A percentile compares a stretch with the other conserved stretches of the same genome.
phyloP scores from a whole-genome alignment of 2,888 invertebrate species.

The Drosophila mercatorum region DNA sequence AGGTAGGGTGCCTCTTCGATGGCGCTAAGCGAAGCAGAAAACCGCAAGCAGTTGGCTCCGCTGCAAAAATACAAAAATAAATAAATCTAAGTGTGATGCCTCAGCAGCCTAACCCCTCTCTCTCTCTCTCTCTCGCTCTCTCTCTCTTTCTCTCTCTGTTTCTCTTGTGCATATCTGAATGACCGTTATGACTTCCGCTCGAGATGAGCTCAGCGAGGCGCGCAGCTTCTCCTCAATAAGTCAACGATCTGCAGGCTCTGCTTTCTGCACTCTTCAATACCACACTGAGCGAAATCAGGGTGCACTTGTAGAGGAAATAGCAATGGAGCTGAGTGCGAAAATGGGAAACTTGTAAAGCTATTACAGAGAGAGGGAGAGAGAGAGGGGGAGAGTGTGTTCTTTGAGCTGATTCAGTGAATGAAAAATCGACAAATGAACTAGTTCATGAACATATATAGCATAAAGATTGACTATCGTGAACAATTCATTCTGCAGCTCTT shows the following conservation, averaged over 20 bases:
- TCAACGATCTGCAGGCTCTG: constrained; percentile 53
- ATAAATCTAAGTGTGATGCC: constrained; percentile 39
- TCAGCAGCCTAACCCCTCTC: neutral
- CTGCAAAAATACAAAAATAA: constrained; percentile 14
- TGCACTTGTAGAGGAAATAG: neutral
- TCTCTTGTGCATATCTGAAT: constrained; percentile 15
- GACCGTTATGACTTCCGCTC: constrained; percentile 76
- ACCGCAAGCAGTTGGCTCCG: constrained; percentile 19
- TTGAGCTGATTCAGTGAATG: too few relatives aligned
- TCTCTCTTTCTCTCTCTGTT: neutral
- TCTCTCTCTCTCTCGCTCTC: neutral
- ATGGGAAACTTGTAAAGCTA: too few relatives aligned
- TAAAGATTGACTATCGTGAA: too few relatives aligned
- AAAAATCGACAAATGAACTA: too few relatives aligned
- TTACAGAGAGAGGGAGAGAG: too few relatives aligned
- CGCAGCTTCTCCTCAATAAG: constrained; percentile 30
- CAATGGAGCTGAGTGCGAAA: neutral
- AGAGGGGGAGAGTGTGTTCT: too few relatives aligned
- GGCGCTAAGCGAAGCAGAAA: constrained; percentile 75
- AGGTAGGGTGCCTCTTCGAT: constrained; percentile 17
- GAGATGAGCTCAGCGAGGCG: constrained; percentile 41
- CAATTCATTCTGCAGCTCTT: too few relatives aligned
- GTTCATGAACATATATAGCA: too few relatives aligned
- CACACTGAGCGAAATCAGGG: neutral
- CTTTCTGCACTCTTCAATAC: constrained; percentile 49